phyloP scores from a whole-genome alignment of 2,797 vertebrate species.

The Heliangelus exortis region DNA sequence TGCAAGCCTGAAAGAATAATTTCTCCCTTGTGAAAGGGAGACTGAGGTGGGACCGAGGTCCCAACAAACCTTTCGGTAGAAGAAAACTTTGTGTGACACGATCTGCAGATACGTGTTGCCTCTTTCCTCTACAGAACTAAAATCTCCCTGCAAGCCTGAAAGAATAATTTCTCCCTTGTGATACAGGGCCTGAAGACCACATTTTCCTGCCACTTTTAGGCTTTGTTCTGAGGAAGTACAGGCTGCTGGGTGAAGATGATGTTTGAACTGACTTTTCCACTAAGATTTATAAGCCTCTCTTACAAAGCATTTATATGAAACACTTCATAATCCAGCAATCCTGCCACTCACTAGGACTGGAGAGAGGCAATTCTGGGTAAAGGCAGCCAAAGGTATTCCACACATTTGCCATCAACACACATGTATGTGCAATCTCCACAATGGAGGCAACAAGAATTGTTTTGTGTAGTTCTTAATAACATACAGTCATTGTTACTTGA shows the following conservation, averaged over 20 bases:
- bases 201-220: neutral
- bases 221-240: neutral
- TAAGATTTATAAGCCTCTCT: neutral
- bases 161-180: accelerated
- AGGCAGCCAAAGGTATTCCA: neutral
- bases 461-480: neutral
- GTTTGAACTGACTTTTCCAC: neutral
- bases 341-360: neutral
- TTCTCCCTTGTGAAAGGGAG: neutral
- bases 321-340: neutral
- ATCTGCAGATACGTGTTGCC: neutral
- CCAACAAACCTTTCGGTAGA: neutral
- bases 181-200: neutral
- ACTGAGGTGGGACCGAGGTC: neutral
- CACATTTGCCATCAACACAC: neutral
- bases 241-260: neutral
- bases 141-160: neutral
- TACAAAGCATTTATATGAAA: conserved; percentile 17
- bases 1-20: neutral
- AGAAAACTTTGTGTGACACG: neutral
- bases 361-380: neutral
- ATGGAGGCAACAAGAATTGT: neutral
- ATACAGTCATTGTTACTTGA: neutral
- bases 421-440: neutral
- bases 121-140: neutral